These are phyloP conservation scores for Brachyhypopomus gauderio DNA, from an alignment of 2,113 vertebrate species.

Conservation along the genomic window DNA sequence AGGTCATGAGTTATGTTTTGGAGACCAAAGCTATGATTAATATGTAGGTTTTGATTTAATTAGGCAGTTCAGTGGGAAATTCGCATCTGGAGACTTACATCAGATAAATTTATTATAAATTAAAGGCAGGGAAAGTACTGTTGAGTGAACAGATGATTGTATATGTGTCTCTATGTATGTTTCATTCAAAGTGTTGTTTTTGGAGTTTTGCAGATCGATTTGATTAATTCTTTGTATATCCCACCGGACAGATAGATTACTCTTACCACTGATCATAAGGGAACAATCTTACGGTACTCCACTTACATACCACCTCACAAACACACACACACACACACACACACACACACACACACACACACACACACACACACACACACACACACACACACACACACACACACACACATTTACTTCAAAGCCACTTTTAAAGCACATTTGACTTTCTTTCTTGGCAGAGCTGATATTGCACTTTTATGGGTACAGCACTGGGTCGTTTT, in stretches of 20 bases:
- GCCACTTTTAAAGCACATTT: neutral
- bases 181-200: neutral
- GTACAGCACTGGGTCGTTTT: too few relatives aligned
- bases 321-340: too few relatives aligned
- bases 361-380: neutral
- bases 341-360: neutral
- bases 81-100: constrained; percentile 19
- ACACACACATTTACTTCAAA: neutral
- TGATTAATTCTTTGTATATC: neutral
- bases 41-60: constrained; percentile 9
- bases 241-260: too few relatives aligned
- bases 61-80: constrained; percentile 19
- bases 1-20: neutral
- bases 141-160: too few relatives aligned
- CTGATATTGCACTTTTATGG: too few relatives aligned
- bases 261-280: too few relatives aligned
- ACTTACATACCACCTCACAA: neutral
- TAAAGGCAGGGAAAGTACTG: too few relatives aligned
- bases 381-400: constrained; percentile 7
- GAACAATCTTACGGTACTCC: too few relatives aligned
- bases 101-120: neutral
- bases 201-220: neutral
- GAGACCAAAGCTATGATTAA: neutral
- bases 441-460: neutral
- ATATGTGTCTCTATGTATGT: too few relatives aligned